phyloP scores from a whole-genome alignment of 1,140 invertebrate genomes.

The Cydia amplana region DNA sequence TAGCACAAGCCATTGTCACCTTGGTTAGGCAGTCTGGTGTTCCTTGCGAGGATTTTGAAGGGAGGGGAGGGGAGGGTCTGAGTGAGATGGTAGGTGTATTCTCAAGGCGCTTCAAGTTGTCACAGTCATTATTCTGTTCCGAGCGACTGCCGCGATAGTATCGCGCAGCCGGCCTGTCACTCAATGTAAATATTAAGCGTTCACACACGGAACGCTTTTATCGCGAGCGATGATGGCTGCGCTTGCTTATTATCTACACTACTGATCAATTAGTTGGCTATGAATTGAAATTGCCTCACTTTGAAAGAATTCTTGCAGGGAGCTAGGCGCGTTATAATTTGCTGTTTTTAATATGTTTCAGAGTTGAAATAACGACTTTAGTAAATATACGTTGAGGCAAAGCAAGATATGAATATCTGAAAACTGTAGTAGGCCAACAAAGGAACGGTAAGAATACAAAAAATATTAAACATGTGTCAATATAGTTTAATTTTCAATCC shows the following conservation, averaged over 20 bases:
- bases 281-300: background rate
- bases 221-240: constrained; percentile 18
- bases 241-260: constrained; percentile 9
- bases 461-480: no score
- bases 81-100: constrained; percentile 34
- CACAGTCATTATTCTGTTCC: constrained; percentile 54
- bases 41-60: constrained; percentile 14
- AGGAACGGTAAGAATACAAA: no score
- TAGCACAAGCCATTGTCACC: background rate
- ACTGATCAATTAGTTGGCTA: background rate
- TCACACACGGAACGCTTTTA: constrained; percentile 17
- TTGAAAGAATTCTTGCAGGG: background rate
- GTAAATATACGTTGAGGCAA: no score
- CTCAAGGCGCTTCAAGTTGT: constrained; percentile 41
- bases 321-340: background rate
- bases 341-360: background rate
- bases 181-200: constrained; percentile 45
- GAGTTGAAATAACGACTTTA: no score
- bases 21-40: background rate
- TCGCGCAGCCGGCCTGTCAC: constrained; percentile 47
- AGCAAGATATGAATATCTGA: no score
- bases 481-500: no score
- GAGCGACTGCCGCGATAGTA: constrained; percentile 46
- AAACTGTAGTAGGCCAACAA: no score
- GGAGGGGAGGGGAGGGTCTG: constrained; percentile 29